phyloP scores from a whole-genome alignment of 2,888 invertebrate species.

The Fragum whitleyi region DNA sequence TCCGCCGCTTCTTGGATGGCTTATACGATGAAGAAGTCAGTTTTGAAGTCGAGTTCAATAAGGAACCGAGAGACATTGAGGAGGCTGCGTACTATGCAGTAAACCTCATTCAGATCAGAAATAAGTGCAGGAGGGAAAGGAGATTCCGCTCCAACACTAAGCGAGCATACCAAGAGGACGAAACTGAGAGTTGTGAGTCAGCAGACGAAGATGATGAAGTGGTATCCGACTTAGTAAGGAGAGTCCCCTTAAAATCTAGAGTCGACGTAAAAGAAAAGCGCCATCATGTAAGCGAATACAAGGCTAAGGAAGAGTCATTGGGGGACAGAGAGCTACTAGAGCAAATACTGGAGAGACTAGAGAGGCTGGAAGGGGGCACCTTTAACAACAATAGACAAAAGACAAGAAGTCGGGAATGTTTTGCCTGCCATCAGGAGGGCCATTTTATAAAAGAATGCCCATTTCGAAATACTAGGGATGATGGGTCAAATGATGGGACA shows the following conservation, averaged over 20 bases:
- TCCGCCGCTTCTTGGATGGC: conserved; percentile 13
- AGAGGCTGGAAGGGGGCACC: background rate
- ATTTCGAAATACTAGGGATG: background rate
- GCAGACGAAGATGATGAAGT: background rate
- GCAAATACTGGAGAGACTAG: background rate
- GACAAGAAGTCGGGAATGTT: background rate
- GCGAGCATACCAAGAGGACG: background rate
- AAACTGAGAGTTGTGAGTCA: background rate
- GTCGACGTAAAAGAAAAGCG: background rate
- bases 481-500: background rate
- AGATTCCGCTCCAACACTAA: background rate
- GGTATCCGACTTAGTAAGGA: background rate
- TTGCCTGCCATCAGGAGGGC: conserved; percentile 1
- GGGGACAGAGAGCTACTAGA: background rate
- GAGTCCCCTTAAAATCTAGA: background rate
- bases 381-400: background rate
- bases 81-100: conserved; percentile 19
- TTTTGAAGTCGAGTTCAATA: conserved; percentile 14
- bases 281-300: background rate
- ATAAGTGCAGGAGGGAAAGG: background rate
- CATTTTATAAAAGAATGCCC: background rate
- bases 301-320: background rate
- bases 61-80: conserved; percentile 4
- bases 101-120: background rate
- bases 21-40: conserved; percentile 11